phyloP scores from a whole-genome alignment of 2,113 vertebrate species.

The Tricholaema leucomelas region DNA sequence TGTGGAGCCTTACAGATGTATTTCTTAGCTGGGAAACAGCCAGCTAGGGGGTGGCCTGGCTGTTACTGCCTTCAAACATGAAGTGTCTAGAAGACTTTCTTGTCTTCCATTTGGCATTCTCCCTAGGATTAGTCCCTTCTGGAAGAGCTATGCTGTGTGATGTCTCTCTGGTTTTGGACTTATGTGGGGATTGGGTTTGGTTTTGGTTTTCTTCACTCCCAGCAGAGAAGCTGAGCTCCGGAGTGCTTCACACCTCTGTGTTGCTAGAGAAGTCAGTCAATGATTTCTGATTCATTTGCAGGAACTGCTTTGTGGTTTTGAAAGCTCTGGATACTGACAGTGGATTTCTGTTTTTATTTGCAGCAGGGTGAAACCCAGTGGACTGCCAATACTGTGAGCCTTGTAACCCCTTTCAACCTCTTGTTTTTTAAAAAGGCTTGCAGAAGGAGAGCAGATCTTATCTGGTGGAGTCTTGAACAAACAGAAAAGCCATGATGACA shows the following conservation, averaged over 20 bases:
- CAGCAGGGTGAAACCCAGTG: constrained; percentile 55
- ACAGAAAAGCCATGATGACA: constrained; percentile 97
- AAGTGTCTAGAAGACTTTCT: not conserved
- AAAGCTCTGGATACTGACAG: not conserved
- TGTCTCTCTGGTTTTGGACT: not conserved
- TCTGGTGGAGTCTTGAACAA: constrained; percentile 97
- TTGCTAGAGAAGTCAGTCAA: not conserved
- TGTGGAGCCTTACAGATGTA: not conserved
- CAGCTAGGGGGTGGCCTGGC: rapidly evolving
- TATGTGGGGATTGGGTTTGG: not conserved
- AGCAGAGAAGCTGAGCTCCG: not conserved
- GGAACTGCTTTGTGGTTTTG: not conserved
- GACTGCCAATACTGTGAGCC: constrained; percentile 54
- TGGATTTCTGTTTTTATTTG: constrained; percentile 55
- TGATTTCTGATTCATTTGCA: not conserved
- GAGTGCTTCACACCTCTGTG: not conserved
- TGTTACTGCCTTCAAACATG: not conserved
- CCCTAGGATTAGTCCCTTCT: not conserved
- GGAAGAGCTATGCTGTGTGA: not conserved
- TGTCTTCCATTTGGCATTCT: not conserved
- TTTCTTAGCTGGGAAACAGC: not conserved
- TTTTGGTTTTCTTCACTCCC: not conserved
- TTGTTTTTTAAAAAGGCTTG: constrained; percentile 83
- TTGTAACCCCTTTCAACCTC: constrained; percentile 64
- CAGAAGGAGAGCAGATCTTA: constrained; percentile 97